Percentiles rank a stretch among this genome's conserved stretches.
phyloP scores from a whole-genome alignment of 2,113 vertebrate genomes.

The Sula dactylatra region DNA sequence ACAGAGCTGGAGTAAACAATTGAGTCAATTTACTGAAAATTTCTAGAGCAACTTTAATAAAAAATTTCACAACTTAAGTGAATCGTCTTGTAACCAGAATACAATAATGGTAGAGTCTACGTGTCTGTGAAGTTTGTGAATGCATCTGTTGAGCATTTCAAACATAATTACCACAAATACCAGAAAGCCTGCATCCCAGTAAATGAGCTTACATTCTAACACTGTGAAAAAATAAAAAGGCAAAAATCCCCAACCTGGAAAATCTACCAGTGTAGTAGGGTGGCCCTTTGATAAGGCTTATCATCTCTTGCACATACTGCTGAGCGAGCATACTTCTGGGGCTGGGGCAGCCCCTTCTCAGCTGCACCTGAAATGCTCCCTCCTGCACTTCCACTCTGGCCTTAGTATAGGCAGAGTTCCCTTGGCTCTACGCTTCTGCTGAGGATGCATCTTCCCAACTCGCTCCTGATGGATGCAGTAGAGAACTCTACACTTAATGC shows the following conservation, averaged over 20 bases:
- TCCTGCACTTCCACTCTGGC: neutral
- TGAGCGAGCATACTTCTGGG: neutral
- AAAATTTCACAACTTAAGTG: neutral
- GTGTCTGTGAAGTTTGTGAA: neutral
- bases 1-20: neutral
- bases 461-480: accelerated
- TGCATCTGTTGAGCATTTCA: neutral
- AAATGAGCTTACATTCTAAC: neutral
- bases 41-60: neutral
- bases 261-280: neutral
- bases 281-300: neutral
- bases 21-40: neutral
- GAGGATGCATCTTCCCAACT: neutral
- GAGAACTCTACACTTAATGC: neutral
- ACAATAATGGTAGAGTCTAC: neutral
- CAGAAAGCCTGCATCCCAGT: neutral
- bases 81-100: neutral
- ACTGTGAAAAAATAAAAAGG: neutral
- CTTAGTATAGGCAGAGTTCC: neutral
- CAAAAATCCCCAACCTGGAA: neutral
- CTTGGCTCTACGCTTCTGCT: neutral
- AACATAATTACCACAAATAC: neutral
- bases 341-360: neutral
- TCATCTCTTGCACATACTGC: neutral
- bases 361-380: neutral